Evolutionary conservation across 1,140 invertebrate species (phyloP).

Genomic region (Cheumatopsyche charites): DNA sequence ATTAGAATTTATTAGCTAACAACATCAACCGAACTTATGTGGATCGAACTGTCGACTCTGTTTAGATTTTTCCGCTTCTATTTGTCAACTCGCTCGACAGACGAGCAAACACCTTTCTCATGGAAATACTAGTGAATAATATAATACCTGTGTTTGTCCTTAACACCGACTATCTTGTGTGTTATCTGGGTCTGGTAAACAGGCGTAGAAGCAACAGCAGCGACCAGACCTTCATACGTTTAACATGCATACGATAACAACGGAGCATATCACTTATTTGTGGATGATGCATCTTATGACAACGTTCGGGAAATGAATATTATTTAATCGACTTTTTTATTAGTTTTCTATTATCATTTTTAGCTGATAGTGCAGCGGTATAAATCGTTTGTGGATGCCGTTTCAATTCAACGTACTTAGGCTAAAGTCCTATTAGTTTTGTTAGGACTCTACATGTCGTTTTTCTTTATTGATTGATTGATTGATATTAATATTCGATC

Average conservation of each 20-base stretch:
- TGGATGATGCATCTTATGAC: background rate
- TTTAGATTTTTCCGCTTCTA: background rate
- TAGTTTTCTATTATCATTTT: no score
- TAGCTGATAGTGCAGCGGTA: no score
- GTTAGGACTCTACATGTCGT: no score
- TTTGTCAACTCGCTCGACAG: background rate
- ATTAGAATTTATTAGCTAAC: no score
- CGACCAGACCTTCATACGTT: conserved; percentile 20
- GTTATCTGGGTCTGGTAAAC: conserved; percentile 20
- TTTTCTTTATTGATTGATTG: no score
- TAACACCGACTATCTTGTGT: background rate
- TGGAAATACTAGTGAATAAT: conserved; percentile 10
- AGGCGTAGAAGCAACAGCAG: conserved; percentile 11
- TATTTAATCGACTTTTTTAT: no score
- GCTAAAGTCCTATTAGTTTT: no score
- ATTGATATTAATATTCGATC: no score
- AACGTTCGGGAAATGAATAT: background rate
- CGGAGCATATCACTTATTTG: background rate
- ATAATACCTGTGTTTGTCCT: conserved; percentile 22
- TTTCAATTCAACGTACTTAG: no score
- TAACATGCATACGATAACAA: conserved; percentile 15
- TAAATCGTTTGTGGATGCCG: no score
- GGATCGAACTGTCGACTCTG: background rate
- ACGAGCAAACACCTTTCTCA: no score
- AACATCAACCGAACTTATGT: no score